Evolutionary conservation across 2,797 vertebrate genomes (phyloP), one percentile per base, ranked within the genome.

Genomic region (Brachyrhaphis roseni): DNA sequence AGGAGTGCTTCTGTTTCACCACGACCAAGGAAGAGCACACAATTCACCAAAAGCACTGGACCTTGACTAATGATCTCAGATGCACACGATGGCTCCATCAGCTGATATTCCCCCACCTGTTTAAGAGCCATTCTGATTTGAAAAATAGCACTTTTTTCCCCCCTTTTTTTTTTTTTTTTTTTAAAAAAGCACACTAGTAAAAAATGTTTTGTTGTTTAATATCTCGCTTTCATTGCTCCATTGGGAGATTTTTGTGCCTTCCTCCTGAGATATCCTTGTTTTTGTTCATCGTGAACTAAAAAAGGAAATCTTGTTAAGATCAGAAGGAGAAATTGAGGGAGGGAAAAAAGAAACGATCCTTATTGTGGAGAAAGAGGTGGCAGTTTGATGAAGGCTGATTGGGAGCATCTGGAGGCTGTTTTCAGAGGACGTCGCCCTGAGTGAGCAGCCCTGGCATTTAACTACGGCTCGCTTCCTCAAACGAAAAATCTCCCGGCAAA

Each of bases 401-500:
- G 97, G 95, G 95, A 96, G 97, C 97, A 97, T 98, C 97, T 98
- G 97, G 97, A 97, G 96, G 96, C 96, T 97, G 96, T 97, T 93
- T 93, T 97, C 96, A 95, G 96, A 97, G 96, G 97, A 97, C 95
- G 95, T 93, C 95, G 95, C 96, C 96, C 96, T 96, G 96, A 97
- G 96, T 96, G 97, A 97, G 96, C 96, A 96, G 96, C 96, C 78
- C 87, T 90, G 90, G 92, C 92, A 91, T 94, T 95, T 93, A 93
- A 97, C 97, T 95, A 95, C 80, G 76, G 79, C 96, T 97, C 47
- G 95, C 97, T 97, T 96, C 96, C 96, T 96, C 96, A 97, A 98
- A 97, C 97, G 95, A 95, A 97, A 97, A 93, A 96, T 97, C 97
- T 98, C 96, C 97, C 97, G 95, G 97, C 57, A 97, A 96, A 98